These are phyloP conservation scores for Rhinogobio ventralis DNA, from an alignment of 2,797 vertebrate species.

Conservation along the genomic window DNA sequence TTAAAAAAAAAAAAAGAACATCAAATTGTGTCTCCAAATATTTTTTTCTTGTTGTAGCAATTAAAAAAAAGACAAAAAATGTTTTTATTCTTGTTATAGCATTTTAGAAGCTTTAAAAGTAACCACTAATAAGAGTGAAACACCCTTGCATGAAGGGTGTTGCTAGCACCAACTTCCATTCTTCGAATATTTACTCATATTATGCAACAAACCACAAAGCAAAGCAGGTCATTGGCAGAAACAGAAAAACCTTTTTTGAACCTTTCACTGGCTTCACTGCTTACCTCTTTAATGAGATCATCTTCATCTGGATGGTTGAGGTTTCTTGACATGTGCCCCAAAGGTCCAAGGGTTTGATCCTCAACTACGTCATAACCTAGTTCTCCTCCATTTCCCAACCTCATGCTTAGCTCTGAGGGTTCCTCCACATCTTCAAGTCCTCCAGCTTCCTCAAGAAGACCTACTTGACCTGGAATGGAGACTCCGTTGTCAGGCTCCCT, in stretches of 20 bases:
- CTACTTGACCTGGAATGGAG: conserved; percentile 68
- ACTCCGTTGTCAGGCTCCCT: conserved; percentile 81
- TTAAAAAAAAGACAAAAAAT: not conserved
- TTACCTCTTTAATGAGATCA: conserved; percentile 86
- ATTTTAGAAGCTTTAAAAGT: not conserved
- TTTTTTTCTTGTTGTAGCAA: not conserved
- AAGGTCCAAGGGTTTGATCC: conserved; percentile 31
- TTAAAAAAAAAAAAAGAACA: no score
- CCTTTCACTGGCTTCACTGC: not conserved
- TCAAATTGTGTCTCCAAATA: not conserved
- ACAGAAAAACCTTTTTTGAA: not conserved
- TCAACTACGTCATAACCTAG: conserved; percentile 9
- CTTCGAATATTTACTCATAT: conserved; percentile 13
- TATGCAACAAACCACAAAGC: conserved; percentile 6
- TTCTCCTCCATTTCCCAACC: conserved; percentile 67
- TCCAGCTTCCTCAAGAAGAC: conserved; percentile 72
- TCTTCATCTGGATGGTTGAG: conserved; percentile 65
- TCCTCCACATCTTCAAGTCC: conserved; percentile 73
- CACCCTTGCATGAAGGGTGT: conserved; percentile 8
- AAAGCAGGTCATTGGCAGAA: not conserved
- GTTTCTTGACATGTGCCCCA: conserved; percentile 34
- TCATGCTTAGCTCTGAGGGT: conserved; percentile 66
- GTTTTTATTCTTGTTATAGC: not conserved
- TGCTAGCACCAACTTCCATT: not conserved
- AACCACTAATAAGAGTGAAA: not conserved